Evolutionary conservation across 2,797 vertebrate species (phyloP), one percentile per base, ranked within the genome.

Genomic region (Clangula hyemalis): DNA sequence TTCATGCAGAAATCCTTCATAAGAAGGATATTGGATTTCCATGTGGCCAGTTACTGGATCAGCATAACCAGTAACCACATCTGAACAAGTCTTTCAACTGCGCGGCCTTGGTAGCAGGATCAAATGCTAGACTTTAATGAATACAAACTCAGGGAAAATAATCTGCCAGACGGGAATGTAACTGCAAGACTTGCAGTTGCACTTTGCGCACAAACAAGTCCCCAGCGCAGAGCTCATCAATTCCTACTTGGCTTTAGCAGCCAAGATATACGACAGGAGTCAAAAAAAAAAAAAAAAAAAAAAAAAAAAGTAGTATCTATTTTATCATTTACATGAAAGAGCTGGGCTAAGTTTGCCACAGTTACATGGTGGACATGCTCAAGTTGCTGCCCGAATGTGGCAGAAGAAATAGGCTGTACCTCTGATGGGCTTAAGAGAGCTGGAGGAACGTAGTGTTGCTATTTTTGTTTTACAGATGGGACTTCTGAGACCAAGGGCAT

Each of bases 101-200:
- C 13, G 2, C 0, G 0, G 60, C 65, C 62, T 82, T 2, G 0
- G 15, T 65, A 74, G 70, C 2, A 7, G 71, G 65, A 81, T 68
- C 65, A 72, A 93, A 60, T 54, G 15, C 28, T 32, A 25, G 54
- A 32, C 30, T 66, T 6, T 2, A 51, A 43, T 2, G 0, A 87
- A 34, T 14, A 24, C 19, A 45, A 30, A 65, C 64, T 38, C 62
- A n/a, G 47, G 57, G 87, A 80, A 54, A 13, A 8, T 22, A 28
- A 21, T 65, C 73, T 88, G 25, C 70, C 38, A 65, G 82, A 36
- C 3, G 0, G 49, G 28, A 22, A 10, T 39, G 49, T 57, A 64
- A 43, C 13, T 9, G 13, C 0, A 2, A 84, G 45, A 32, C 39
- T 32, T 2, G 2, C 5, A 18, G 34, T 49, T 21, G 8, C 21